A percentile compares a stretch with the other conserved stretches of the same genome.
phyloP scores from a whole-genome alignment of 92 coral and sea anemone genomes.

The Epizoanthus fatuus region DNA sequence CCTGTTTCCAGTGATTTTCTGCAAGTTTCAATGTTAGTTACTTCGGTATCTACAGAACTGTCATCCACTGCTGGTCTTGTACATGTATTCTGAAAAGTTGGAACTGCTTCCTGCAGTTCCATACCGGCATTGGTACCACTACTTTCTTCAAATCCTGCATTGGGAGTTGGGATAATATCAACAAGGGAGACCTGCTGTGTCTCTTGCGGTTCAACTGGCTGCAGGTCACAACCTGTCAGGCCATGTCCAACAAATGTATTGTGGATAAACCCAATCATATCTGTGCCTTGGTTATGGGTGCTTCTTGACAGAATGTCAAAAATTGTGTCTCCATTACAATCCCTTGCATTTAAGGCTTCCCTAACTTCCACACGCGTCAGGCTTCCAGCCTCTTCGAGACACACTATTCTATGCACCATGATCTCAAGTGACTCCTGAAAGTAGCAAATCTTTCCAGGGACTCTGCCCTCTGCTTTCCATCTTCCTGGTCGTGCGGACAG shows the following conservation, averaged over 20 bases:
- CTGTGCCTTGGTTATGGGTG: conserved; percentile 7
- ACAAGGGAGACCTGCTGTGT: conserved; percentile 1
- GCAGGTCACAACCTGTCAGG: not conserved
- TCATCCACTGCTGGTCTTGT: not conserved
- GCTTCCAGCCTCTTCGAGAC: conserved; percentile 23
- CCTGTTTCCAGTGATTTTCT: not conserved
- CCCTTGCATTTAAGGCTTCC: conserved; percentile 32
- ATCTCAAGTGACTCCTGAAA: conserved; percentile 31
- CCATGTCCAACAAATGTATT: conserved; percentile 10
- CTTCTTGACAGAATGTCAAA: conserved; percentile 23
- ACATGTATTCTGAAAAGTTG: not conserved
- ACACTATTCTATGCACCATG: conserved; percentile 20
- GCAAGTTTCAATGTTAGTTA: not conserved
- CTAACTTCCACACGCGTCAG: conserved; percentile 27
- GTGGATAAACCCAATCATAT: conserved; percentile 10
- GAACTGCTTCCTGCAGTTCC: not conserved
- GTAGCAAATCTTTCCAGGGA: conserved; percentile 31
- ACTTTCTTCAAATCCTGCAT: not conserved
- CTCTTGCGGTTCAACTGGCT: conserved; percentile 8
- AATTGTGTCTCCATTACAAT: conserved; percentile 19
- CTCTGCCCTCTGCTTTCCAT: conserved; percentile 15
- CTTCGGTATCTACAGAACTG: not conserved
- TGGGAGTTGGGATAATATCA: conserved; percentile 32
- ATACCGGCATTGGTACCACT: not conserved
- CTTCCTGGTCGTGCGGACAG: conserved; percentile 15